Conservation (phyloP, 1,140 invertebrate species). For the Papilio dardanus region DNA sequence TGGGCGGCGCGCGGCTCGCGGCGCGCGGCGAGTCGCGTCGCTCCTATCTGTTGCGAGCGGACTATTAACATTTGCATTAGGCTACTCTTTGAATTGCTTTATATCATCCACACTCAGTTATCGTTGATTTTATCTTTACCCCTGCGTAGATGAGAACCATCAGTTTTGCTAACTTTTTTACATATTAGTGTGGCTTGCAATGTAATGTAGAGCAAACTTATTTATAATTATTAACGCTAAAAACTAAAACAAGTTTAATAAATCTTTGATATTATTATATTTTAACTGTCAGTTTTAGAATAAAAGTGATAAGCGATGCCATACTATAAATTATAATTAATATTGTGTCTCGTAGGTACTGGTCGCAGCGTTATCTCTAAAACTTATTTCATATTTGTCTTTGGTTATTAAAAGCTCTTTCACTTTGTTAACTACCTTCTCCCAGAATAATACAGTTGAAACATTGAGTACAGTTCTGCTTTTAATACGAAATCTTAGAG, state of each 20-base stretch:
- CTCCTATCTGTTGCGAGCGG: constrained; percentile 73
- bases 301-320: constrained; percentile 76
- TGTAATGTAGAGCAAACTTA: too few relatives aligned
- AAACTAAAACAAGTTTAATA: not conserved
- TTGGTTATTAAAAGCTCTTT: constrained; percentile 31
- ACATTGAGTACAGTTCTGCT: constrained; percentile 33
- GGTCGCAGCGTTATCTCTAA: not conserved
- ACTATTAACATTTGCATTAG: constrained; percentile 78
- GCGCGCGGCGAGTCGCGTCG: constrained; percentile 74
- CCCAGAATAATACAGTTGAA: constrained; percentile 27
- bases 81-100: constrained; percentile 49
- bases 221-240: not conserved
- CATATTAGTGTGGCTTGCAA: too few relatives aligned
- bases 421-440: constrained; percentile 22
- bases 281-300: constrained; percentile 50
- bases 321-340: constrained; percentile 77
- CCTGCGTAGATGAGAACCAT: too few relatives aligned
- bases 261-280: not conserved
- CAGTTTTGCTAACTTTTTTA: too few relatives aligned
- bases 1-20: too few relatives aligned
- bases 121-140: not conserved
- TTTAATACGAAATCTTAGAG: constrained; percentile 36
- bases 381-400: constrained; percentile 31
- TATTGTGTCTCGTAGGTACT: constrained; percentile 57
- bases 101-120: constrained; percentile 18